Evolutionary conservation across 2,888 invertebrate species (phyloP).

Genomic region (Graphium colonna): DNA sequence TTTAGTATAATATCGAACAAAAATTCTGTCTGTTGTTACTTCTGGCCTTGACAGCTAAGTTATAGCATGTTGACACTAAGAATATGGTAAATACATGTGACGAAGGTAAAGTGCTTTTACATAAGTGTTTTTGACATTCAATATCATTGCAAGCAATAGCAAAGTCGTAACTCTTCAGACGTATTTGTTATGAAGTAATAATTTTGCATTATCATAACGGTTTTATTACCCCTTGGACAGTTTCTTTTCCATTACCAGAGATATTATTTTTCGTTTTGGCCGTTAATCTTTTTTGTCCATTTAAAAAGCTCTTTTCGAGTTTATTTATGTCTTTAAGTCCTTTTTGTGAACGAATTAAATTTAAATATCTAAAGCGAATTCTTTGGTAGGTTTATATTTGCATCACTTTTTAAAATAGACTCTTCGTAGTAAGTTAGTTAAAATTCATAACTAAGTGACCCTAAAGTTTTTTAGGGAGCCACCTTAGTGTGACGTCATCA

Average conservation of each 20-base stretch:
- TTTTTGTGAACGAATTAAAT: too few relatives aligned
- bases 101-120: slow-evolving; percentile 19
- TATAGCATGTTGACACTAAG: slow-evolving; percentile 1
- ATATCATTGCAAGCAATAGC: slow-evolving; percentile 4
- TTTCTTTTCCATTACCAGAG: not conserved
- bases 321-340: not conserved
- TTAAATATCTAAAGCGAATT: too few relatives aligned
- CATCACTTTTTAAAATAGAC: too few relatives aligned
- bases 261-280: not conserved
- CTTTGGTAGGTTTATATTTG: too few relatives aligned
- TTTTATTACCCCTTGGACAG: not conserved
- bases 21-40: too few relatives aligned
- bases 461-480: too few relatives aligned
- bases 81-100: slow-evolving; percentile 15
- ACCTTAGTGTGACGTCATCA: too few relatives aligned
- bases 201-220: not conserved
- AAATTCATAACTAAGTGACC: too few relatives aligned
- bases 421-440: too few relatives aligned
- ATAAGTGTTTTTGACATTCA: slow-evolving; percentile 15
- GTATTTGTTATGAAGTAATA: not conserved
- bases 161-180: not conserved
- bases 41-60: slow-evolving; percentile 2
- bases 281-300: not conserved
- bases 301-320: not conserved
- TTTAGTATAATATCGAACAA: too few relatives aligned